Percentiles rank a stretch among this genome's conserved stretches.
phyloP scores from a whole-genome alignment of 2,888 invertebrate species.

The Eugnorisma glareosa region DNA sequence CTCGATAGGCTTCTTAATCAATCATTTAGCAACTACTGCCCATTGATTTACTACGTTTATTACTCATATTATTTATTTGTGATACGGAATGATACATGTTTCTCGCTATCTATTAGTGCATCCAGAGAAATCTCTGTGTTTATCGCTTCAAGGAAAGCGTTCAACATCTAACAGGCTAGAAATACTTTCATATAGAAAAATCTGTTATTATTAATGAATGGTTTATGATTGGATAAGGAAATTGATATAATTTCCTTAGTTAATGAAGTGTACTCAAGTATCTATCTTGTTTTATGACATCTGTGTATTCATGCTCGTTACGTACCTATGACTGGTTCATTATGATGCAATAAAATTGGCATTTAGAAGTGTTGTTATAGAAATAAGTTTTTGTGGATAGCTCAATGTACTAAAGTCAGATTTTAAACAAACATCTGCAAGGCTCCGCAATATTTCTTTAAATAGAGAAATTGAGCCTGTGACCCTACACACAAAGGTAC shows the following conservation, averaged over 20 bases:
- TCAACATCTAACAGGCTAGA: conserved; percentile 1
- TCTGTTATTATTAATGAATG: conserved; percentile 27
- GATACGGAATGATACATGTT: conserved; percentile 58
- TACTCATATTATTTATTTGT: conserved; percentile 71
- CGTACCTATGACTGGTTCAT: neutral
- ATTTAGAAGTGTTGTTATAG: neutral
- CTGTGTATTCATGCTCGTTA: conserved; percentile 17
- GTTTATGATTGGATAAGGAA: conserved; percentile 45
- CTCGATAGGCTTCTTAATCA: conserved; percentile 61
- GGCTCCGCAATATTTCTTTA: neutral
- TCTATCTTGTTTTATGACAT: conserved; percentile 31
- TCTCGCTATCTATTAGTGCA: conserved; percentile 41
- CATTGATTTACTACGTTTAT: conserved; percentile 70
- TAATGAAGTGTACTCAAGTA: conserved; percentile 18
- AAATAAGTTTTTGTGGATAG: neutral
- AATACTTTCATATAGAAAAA: conserved; percentile 32
- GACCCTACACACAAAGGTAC: conserved; percentile 41
- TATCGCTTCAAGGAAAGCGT: conserved; percentile 30
- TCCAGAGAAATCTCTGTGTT: conserved; percentile 39
- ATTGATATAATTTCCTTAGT: conserved; percentile 43
- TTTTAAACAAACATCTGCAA: neutral
- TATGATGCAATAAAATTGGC: conserved; percentile 2
- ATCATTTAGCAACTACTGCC: conserved; percentile 66
- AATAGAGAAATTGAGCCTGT: neutral
- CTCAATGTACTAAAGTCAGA: neutral